Conservation (phyloP, 1,140 invertebrate species). For the Lamellibrachia luymesi region DNA sequence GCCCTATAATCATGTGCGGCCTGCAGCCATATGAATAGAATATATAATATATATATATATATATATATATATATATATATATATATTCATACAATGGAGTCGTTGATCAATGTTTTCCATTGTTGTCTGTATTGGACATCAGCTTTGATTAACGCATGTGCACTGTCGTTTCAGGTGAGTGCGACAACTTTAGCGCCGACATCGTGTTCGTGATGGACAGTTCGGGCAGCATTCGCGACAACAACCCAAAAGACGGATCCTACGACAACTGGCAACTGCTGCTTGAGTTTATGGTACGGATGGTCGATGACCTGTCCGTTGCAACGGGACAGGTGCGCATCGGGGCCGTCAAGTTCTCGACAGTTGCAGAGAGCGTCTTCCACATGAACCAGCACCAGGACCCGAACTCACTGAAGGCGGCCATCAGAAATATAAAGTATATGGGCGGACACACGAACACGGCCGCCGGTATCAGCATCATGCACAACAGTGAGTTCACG, state of each 20-base stretch:
- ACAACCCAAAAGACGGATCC: constrained; percentile 20
- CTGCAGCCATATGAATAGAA: no score
- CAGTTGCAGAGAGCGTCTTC: constrained; percentile 7
- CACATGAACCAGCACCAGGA: constrained; percentile 8
- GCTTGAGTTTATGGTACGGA: constrained; percentile 19
- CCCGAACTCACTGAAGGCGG: neutral
- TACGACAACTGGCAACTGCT: constrained; percentile 31
- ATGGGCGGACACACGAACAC: constrained; percentile 20
- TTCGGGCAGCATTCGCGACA: constrained; percentile 27
- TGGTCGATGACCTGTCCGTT: constrained; percentile 15
- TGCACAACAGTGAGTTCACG: constrained; percentile 19
- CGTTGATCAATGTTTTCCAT: no score
- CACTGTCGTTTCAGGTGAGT: neutral
- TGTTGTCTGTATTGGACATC: neutral
- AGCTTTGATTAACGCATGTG: neutral
- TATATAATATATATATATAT: no score
- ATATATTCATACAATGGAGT: neutral
- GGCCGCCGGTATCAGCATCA: constrained; percentile 8
- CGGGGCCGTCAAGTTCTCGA: constrained; percentile 15
- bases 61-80: no score
- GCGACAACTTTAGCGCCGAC: constrained; percentile 9
- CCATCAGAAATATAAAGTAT: constrained; percentile 7
- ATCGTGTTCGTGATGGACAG: constrained; percentile 27
- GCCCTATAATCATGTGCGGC: neutral
- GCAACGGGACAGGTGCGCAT: neutral